Base-by-base conservation (phyloP, 92 coral and sea anemone genomes). In the Siderastrea radians region DNA sequence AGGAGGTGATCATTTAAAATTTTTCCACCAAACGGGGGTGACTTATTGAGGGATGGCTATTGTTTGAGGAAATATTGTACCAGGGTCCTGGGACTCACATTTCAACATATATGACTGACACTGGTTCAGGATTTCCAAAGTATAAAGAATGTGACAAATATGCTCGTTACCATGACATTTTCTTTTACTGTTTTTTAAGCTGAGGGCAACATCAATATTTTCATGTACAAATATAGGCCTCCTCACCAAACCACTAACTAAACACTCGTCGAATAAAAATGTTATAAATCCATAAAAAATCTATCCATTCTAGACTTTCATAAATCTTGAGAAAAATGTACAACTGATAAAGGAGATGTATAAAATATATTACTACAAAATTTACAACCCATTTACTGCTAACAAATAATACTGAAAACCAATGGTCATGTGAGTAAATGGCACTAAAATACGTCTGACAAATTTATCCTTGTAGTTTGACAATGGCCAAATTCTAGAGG, bases 281-380 rank as follows among this genome's bases (percentile, higher is more conserved):
- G 57, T 53, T 53, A 53, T 53, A 53, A 53, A 6, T 53, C 57
- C 67, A 8, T 1, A 67, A 38, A n/a, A 67, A 14, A 14, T 15
- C 26, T 12, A 2, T 14, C n/a, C 15, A 5, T 16, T 49, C 17
- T 4, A 1, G 44, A 72, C 45, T n/a, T 54, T 16, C 45, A 14
- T 4, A 50, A 74, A 74, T 49, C 11, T 16, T 16, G 60, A 80
- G 7, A 57, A 58, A 44, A 57, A 52, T 82, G 71, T 82, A 70
- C 86, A 82, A 38, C 52, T 26, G 63, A 47, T 46, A 59, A 72
- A 82, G 71, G 26, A 77, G 16, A 1, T 57, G n/a, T 19, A 48
- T 51, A 79, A 65, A 8, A 77, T 75, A 57, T 12, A 77, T 13
- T 79, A 64, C 62, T 51, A 26, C 10, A 66, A 80, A 51, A 80